A percentile compares a stretch with the other conserved stretches of the same genome.
These are phyloP conservation scores for Mesochorus sp. DNA, from an alignment of 2,888 invertebrate species.

Conservation along the genomic window DNA sequence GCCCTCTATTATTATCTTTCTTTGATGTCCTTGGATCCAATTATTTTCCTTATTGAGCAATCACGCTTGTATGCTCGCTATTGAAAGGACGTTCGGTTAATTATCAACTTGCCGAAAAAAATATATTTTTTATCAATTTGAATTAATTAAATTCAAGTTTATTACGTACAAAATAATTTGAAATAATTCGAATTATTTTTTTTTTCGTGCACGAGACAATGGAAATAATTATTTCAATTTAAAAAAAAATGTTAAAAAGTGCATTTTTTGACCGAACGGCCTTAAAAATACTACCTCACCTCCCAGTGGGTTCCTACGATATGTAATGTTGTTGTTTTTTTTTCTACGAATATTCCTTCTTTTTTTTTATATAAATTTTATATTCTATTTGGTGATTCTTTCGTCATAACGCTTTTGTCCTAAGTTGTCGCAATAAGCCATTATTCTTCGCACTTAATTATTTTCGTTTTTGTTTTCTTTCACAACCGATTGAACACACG, in stretches of 20 bases:
- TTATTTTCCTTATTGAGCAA: slow-evolving; percentile 31
- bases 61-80: slow-evolving; percentile 37
- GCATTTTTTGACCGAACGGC: slow-evolving; percentile 7
- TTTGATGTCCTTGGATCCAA: slow-evolving; percentile 32
- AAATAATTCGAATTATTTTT: too few relatives aligned
- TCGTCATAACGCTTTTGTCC: slow-evolving; percentile 68
- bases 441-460: slow-evolving; percentile 57
- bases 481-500: slow-evolving; percentile 57
- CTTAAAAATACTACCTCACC: neutral
- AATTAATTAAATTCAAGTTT: too few relatives aligned
- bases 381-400: slow-evolving; percentile 57
- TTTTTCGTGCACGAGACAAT: neutral
- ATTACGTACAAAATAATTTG: too few relatives aligned
- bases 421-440: slow-evolving; percentile 37
- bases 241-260: too few relatives aligned
- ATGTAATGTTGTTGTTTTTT: slow-evolving; percentile 12
- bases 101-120: neutral
- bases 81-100: slow-evolving; percentile 15
- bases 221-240: neutral
- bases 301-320: slow-evolving; percentile 5
- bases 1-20: slow-evolving; percentile 29
- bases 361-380: slow-evolving; percentile 64
- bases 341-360: slow-evolving; percentile 54
- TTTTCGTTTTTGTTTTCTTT: slow-evolving; percentile 67
- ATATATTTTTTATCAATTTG: too few relatives aligned